phyloP scores from a whole-genome alignment of 1,140 invertebrate genomes.

The Cephus cinctus region DNA sequence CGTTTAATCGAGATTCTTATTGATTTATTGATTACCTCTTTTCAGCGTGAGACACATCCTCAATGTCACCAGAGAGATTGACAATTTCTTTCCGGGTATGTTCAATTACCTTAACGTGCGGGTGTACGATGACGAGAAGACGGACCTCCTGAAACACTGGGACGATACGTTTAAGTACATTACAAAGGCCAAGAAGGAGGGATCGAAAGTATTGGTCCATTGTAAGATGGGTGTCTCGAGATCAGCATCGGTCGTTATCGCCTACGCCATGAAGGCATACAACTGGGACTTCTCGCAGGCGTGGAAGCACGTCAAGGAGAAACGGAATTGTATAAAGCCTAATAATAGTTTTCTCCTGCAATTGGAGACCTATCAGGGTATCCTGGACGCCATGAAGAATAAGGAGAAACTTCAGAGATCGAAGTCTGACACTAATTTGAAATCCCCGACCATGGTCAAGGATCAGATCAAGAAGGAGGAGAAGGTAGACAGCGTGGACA shows the following conservation, averaged over 20 bases:
- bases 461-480: constrained; percentile 48
- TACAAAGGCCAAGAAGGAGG: constrained; percentile 83
- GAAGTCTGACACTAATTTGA: constrained; percentile 90
- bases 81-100: constrained; percentile 97
- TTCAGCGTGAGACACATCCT: constrained; percentile 91
- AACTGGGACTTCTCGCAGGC: constrained; percentile 91
- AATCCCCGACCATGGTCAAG: constrained; percentile 63
- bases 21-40: constrained; percentile 36
- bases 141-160: constrained; percentile 94
- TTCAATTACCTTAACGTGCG: constrained; percentile 96
- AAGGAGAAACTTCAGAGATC: constrained; percentile 88
- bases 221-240: constrained; percentile 99
- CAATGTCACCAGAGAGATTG: constrained; percentile 97
- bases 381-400: constrained; percentile 94
- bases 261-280: constrained; percentile 97
- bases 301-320: constrained; percentile 85
- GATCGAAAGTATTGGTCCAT: constrained; percentile 92
- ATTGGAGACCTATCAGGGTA: constrained; percentile 93
- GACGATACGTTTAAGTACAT: constrained; percentile 98
- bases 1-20: constrained; percentile 11
- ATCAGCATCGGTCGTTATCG: constrained; percentile 96
- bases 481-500: constrained; percentile 33
- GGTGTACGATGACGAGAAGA: constrained; percentile 96
- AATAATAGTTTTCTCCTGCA: constrained; percentile 93
- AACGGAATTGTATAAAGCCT: constrained; percentile 91